A percentile compares a stretch with the other conserved stretches of the same genome.
Conservation (phyloP, 2,113 vertebrate genomes). For the Perca fluviatilis region DNA sequence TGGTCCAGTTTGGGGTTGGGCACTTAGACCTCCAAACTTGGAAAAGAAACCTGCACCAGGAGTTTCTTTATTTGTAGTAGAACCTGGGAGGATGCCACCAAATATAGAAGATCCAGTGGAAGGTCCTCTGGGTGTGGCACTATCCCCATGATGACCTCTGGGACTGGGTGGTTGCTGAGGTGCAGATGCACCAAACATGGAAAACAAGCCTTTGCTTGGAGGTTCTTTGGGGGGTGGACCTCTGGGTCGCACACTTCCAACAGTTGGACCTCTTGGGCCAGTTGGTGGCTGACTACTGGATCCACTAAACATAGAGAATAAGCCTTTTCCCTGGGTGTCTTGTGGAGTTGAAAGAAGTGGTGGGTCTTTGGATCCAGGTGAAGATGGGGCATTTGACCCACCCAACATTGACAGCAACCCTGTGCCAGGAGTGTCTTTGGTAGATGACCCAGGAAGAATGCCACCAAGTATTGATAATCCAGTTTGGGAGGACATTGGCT, state of each 20-base stretch:
- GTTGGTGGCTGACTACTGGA: slow-evolving; percentile 62
- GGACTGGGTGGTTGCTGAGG: slow-evolving; percentile 68
- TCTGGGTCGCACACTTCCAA: slow-evolving; percentile 64
- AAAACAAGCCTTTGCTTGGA: slow-evolving; percentile 81
- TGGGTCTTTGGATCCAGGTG: slow-evolving; percentile 57
- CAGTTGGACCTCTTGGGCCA: slow-evolving; percentile 54
- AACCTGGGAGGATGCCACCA: slow-evolving; percentile 79
- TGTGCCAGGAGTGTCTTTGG: slow-evolving; percentile 76
- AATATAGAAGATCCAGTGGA: slow-evolving; percentile 80
- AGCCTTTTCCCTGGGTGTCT: slow-evolving; percentile 75
- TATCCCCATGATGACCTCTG: slow-evolving; percentile 57
- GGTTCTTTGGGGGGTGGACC: slow-evolving; percentile 75
- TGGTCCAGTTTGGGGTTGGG: slow-evolving; percentile 61
- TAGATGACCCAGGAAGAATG: slow-evolving; percentile 76
- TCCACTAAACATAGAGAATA: slow-evolving; percentile 82
- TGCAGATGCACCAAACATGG: slow-evolving; percentile 79
- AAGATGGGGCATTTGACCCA: slow-evolving; percentile 67
- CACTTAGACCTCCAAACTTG: slow-evolving; percentile 74
- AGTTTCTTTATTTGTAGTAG: slow-evolving; percentile 74
- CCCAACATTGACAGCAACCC: slow-evolving; percentile 84
- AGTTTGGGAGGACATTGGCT: slow-evolving; percentile 64
- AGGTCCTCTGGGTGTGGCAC: slow-evolving; percentile 47
- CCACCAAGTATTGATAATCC: slow-evolving; percentile 81
- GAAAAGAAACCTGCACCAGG: slow-evolving; percentile 79
- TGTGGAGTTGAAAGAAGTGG: slow-evolving; percentile 49